Base-by-base conservation (phyloP, 2,888 invertebrate species). In the Aproaerema taeniolella region DNA sequence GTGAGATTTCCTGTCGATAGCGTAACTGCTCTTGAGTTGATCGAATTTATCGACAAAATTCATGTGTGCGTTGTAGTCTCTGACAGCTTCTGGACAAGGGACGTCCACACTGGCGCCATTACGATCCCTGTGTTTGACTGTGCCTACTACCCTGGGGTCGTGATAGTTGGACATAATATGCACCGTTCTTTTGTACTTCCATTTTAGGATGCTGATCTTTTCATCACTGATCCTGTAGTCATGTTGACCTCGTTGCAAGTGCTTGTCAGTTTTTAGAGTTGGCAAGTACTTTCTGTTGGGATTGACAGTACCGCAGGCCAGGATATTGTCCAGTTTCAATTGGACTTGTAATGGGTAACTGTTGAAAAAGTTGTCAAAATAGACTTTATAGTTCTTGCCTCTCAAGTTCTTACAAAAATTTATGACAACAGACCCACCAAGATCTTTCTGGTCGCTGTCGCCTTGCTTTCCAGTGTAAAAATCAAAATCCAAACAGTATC, bases 31-130 rank as follows among this genome's bases (percentile, higher is more conserved):
- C 40, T 50, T 50, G 2, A 50, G 33, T 30, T 50, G 46, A 17
- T 49, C 50, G 17, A 46, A 52, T 42, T 50, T 50, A 17, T 50
- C 52, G 1, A 52, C 47, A 33, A 38, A 49, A 31, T 51, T 47
- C 44, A 49, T 51, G 20, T 38, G 31, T 1, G n/a, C 38, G 26
- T 50, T 51, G 32, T 51, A 47, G 8, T 46, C 37, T 29, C 30
- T 49, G 11, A 51, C 26, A 9, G 46, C 46, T 28, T 35, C 26
- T 12, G 49, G 49, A 45, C 49, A 47, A 1, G 41, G 6, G 2
- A 50, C 37, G 38, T 46, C 42, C 31, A 8, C 20, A 15, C 28
- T 42, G n/a, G 24, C 26, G n/a, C 45, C 41, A 31, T 38, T 16
- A 8, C 33, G 17, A n/a, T 45, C 37, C 31, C 38, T 38, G 16